Evolutionary conservation across 2,113 vertebrate species (phyloP).

Genomic region (Istiophorus platypterus): DNA sequence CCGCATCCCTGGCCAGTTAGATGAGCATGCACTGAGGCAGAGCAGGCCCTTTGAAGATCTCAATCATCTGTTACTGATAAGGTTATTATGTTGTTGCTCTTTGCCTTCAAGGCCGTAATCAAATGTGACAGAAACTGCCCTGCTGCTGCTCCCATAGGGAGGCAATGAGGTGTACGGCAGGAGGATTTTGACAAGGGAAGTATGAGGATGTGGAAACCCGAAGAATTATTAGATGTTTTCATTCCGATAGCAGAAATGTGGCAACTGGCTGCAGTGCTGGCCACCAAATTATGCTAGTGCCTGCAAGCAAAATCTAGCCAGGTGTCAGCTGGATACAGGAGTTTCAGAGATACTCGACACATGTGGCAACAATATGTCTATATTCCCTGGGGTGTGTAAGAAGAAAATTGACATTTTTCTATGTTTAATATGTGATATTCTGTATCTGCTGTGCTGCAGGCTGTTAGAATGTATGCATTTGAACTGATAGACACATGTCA

Average conservation of each 20-base stretch:
- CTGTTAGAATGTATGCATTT: slow-evolving; percentile 22
- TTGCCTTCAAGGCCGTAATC: slow-evolving; percentile 80
- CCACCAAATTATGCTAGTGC: slow-evolving; percentile 23
- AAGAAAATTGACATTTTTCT: slow-evolving; percentile 8
- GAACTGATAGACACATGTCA: neutral
- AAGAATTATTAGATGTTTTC: slow-evolving; percentile 67
- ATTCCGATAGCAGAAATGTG: slow-evolving; percentile 38
- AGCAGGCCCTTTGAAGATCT: slow-evolving; percentile 82
- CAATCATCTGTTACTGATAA: slow-evolving; percentile 82
- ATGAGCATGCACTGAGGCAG: slow-evolving; percentile 71
- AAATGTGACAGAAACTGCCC: slow-evolving; percentile 75
- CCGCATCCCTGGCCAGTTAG: slow-evolving; percentile 62
- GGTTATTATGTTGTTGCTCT: slow-evolving; percentile 79
- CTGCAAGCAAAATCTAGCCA: slow-evolving; percentile 44
- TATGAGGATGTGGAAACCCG: slow-evolving; percentile 38
- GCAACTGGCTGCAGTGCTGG: slow-evolving; percentile 2
- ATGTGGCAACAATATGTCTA: slow-evolving; percentile 34
- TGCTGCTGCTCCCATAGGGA: slow-evolving; percentile 67
- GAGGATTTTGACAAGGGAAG: slow-evolving; percentile 61
- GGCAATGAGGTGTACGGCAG: slow-evolving; percentile 66
- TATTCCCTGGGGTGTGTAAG: slow-evolving; percentile 19
- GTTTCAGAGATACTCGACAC: slow-evolving; percentile 20
- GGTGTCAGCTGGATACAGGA: slow-evolving; percentile 31
- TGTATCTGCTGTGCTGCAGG: slow-evolving; percentile 20
- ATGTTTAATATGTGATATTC: slow-evolving; percentile 22